phyloP scores from a whole-genome alignment of 92 coral and sea anemone genomes.

The Isaurus tuberculatus region DNA sequence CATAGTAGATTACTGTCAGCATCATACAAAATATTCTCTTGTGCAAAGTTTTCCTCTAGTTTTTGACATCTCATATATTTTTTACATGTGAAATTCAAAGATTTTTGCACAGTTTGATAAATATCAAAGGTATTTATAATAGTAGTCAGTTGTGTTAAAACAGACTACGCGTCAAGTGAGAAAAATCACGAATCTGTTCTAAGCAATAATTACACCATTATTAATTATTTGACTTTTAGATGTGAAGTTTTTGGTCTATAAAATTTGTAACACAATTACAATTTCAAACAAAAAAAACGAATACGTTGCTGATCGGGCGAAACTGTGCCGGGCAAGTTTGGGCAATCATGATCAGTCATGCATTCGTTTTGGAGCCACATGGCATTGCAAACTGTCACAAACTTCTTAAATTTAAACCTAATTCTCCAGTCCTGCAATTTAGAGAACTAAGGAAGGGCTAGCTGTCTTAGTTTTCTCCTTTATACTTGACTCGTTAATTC shows the following conservation, averaged over 20 bases:
- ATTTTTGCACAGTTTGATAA: too few species aligned
- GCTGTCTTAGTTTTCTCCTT: not conserved
- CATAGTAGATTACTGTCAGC: too few species aligned
- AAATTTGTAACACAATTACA: not conserved
- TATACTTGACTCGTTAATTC: not conserved
- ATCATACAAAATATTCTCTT: too few species aligned
- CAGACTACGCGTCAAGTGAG: not conserved
- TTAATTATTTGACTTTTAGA: not conserved
- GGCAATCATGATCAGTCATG: slow-evolving; percentile 3
- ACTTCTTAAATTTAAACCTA: not conserved
- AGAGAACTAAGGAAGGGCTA: not conserved
- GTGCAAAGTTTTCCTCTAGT: too few species aligned
- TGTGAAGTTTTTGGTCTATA: not conserved
- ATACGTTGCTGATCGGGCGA: not conserved
- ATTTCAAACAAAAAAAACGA: not conserved
- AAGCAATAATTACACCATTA: not conserved
- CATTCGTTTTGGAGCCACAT: not conserved
- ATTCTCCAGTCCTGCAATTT: not conserved
- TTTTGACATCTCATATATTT: too few species aligned
- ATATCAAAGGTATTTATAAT: too few species aligned
- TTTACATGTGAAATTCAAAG: too few species aligned
- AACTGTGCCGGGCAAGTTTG: slow-evolving; percentile 25
- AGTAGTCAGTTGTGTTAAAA: too few species aligned
- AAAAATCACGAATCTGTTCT: not conserved
- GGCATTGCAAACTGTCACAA: not conserved